Conservation (phyloP, 2,888 invertebrate genomes). For the Azorinus chamasolen region DNA sequence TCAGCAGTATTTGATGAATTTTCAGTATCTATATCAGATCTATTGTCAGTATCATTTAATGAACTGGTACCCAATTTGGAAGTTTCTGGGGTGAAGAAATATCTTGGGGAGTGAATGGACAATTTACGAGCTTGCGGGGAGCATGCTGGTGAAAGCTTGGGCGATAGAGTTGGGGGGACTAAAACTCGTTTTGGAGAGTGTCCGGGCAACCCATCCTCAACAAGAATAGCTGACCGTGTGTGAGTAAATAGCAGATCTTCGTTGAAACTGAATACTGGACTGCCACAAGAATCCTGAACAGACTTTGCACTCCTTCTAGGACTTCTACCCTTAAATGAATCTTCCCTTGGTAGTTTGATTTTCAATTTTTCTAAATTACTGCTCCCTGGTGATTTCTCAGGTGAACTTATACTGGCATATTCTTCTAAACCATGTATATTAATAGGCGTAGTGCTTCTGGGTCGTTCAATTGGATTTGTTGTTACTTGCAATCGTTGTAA, state of each 20-base stretch:
- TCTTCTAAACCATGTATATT: conserved; percentile 81
- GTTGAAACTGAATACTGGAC: conserved; percentile 72
- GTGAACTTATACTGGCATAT: conserved; percentile 78
- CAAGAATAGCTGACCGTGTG: conserved; percentile 78
- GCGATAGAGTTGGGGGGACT: conserved; percentile 80
- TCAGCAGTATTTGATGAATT: not conserved
- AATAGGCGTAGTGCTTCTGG: conserved; percentile 81
- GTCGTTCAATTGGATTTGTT: conserved; percentile 79
- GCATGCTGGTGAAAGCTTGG: conserved; percentile 71
- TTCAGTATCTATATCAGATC: not conserved
- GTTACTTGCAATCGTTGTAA: conserved; percentile 80
- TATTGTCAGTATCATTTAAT: not conserved
- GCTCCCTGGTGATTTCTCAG: conserved; percentile 70
- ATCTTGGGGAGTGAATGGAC: conserved; percentile 21
- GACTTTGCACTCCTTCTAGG: conserved; percentile 60
- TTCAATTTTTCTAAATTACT: conserved; percentile 76
- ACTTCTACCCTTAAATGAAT: conserved; percentile 70
- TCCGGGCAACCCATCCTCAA: conserved; percentile 72
- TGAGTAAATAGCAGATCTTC: conserved; percentile 81
- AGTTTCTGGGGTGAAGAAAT: conserved; percentile 31
- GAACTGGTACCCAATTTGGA: not conserved
- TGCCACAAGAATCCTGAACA: conserved; percentile 34
- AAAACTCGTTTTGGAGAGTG: conserved; percentile 78
- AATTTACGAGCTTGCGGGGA: conserved; percentile 16
- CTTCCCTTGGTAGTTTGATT: conserved; percentile 80